phyloP scores from a whole-genome alignment of 2,888 invertebrate species.

The Caenorhabditis imperialis region DNA sequence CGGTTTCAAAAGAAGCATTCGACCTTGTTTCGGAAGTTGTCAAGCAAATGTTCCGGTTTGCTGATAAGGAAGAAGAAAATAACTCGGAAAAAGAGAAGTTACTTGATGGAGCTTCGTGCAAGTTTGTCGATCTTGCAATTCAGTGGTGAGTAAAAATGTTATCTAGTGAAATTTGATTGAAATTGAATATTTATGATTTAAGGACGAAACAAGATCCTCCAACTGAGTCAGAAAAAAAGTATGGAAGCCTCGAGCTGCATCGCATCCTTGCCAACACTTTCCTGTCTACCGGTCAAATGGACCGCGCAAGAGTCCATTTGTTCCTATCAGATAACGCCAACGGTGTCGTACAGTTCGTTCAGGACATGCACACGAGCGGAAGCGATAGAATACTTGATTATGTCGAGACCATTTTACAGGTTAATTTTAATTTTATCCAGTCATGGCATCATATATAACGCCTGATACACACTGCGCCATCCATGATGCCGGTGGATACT shows the following conservation, averaged over 20 bases:
- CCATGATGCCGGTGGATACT: too few relatives aligned
- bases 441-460: too few relatives aligned
- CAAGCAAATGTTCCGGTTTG: constrained; percentile 8
- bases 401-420: constrained; percentile 41
- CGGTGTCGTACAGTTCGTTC: constrained; percentile 11
- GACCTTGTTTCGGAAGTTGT: constrained; percentile 20
- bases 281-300: not conserved
- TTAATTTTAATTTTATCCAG: too few relatives aligned
- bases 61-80: constrained; percentile 10
- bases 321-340: constrained; percentile 32
- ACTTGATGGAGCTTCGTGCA: constrained; percentile 13
- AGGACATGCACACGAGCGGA: not conserved
- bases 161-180: not conserved
- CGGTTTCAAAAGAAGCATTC: not conserved
- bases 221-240: constrained; percentile 23
- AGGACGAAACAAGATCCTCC: constrained; percentile 32
- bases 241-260: constrained; percentile 34
- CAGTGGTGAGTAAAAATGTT: constrained; percentile 47
- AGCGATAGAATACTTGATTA: constrained; percentile 11
- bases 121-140: constrained; percentile 43
- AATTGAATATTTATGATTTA: not conserved
- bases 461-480: too few relatives aligned
- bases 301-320: constrained; percentile 35
- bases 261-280: constrained; percentile 19
- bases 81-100: constrained; percentile 14